These are phyloP conservation scores for Coracopsis vasa DNA, from an alignment of 2,113 vertebrate genomes.

Conservation along the genomic window DNA sequence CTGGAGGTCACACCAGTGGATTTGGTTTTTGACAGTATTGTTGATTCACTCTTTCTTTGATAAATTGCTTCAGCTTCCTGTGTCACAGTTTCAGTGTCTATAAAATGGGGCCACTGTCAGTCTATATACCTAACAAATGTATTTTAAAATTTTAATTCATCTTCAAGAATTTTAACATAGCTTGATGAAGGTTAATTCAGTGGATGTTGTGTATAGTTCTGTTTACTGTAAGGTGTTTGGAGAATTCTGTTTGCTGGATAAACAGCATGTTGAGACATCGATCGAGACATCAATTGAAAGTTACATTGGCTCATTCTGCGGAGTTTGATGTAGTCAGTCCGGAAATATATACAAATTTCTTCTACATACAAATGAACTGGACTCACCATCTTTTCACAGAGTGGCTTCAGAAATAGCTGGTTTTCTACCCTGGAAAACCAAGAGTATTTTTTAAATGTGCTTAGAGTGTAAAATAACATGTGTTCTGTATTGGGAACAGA, in stretches of 20 bases:
- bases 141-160: background rate
- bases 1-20: background rate
- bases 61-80: background rate
- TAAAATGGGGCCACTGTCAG: background rate
- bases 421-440: background rate
- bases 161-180: background rate
- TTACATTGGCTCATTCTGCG: background rate
- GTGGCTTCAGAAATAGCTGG: background rate
- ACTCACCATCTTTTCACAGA: background rate
- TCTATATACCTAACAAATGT: background rate
- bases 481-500: slow-evolving; percentile 38
- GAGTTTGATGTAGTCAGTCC: background rate
- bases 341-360: background rate
- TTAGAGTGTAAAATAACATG: background rate
- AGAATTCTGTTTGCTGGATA: background rate
- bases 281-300: background rate
- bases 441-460: background rate
- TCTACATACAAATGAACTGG: background rate
- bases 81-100: background rate
- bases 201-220: background rate
- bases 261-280: rapidly evolving
- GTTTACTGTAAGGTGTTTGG: background rate
- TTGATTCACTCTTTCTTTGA: background rate
- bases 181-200: background rate
- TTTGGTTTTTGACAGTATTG: background rate